These are phyloP conservation scores for Styela clava DNA, from an alignment of 23 tunicate genomes.

Conservation along the genomic window DNA sequence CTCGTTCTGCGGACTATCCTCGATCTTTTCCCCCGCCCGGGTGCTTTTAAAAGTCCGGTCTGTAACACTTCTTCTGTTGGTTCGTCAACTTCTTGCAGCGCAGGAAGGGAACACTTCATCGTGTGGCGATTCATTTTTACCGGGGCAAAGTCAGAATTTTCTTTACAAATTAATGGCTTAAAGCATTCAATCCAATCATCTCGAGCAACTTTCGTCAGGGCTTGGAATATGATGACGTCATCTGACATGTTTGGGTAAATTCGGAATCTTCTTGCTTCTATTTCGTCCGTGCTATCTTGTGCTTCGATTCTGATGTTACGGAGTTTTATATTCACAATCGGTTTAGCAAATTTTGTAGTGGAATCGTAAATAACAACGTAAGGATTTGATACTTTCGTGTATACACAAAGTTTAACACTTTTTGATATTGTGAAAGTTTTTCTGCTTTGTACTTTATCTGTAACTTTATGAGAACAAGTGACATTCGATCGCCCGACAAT, in stretches of 20 bases:
- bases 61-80: conserved; percentile 27
- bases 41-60: conserved; percentile 26
- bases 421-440: conserved; percentile 13
- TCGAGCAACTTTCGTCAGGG: conserved; percentile 25
- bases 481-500: too few relatives aligned
- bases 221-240: conserved; percentile 47
- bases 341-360: conserved; percentile 66
- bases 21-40: conserved; percentile 36
- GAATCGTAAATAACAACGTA: conserved; percentile 73
- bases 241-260: conserved; percentile 44
- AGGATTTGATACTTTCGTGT: conserved; percentile 69
- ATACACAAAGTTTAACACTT: conserved; percentile 54
- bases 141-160: neutral
- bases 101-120: neutral
- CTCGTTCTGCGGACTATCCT: conserved; percentile 35
- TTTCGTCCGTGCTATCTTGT: conserved; percentile 1
- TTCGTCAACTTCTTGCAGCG: conserved; percentile 22
- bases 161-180: neutral
- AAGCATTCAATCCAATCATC: conserved; percentile 66
- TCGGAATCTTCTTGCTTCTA: conserved; percentile 25
- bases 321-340: conserved; percentile 47
- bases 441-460: neutral
- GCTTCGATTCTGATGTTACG: conserved; percentile 8
- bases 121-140: neutral
- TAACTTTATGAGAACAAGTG: neutral